A percentile compares a stretch with the other conserved stretches of the same genome.
These are phyloP conservation scores for Sesamia inferens DNA, from an alignment of 2,888 invertebrate species.

Conservation along the genomic window DNA sequence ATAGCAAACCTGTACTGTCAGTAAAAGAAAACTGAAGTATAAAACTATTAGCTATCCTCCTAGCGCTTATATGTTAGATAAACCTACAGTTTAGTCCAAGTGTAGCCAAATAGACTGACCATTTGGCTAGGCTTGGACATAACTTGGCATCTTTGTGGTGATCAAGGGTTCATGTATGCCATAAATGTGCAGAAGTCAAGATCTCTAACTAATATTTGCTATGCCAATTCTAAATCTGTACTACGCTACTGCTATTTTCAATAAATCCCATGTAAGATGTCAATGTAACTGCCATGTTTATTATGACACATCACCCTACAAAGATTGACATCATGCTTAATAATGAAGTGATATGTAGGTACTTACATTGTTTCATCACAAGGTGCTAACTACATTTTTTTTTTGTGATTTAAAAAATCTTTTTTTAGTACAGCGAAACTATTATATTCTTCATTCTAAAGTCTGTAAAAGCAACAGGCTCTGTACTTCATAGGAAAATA, in stretches of 20 bases:
- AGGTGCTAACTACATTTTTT: background rate
- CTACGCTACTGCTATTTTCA: slow-evolving; percentile 16
- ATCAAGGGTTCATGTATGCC: slow-evolving; percentile 31
- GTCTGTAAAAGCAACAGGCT: background rate
- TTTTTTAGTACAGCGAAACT: background rate
- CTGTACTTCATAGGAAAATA: background rate
- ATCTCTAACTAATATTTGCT: slow-evolving; percentile 19
- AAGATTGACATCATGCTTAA: slow-evolving; percentile 55
- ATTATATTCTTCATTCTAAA: background rate
- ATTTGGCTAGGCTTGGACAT: slow-evolving; percentile 40
- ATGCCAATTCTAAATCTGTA: slow-evolving; percentile 47
- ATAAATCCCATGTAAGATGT: slow-evolving; percentile 18
- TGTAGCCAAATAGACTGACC: background rate
- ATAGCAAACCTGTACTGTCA: background rate
- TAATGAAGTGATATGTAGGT: slow-evolving; percentile 26
- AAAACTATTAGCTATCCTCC: background rate
- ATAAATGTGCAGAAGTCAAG: slow-evolving; percentile 10
- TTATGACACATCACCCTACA: slow-evolving; percentile 62
- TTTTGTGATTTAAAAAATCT: background rate
- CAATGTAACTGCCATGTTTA: slow-evolving; percentile 38
- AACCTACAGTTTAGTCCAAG: slow-evolving; percentile 6
- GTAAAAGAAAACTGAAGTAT: background rate
- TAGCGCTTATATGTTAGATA: background rate
- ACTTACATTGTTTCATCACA: slow-evolving; percentile 9
- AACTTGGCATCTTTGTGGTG: slow-evolving; percentile 51